Evolutionary conservation across 2,113 vertebrate genomes (phyloP), one percentile per base, ranked within the genome.

Genomic region (Strix uralensis): DNA sequence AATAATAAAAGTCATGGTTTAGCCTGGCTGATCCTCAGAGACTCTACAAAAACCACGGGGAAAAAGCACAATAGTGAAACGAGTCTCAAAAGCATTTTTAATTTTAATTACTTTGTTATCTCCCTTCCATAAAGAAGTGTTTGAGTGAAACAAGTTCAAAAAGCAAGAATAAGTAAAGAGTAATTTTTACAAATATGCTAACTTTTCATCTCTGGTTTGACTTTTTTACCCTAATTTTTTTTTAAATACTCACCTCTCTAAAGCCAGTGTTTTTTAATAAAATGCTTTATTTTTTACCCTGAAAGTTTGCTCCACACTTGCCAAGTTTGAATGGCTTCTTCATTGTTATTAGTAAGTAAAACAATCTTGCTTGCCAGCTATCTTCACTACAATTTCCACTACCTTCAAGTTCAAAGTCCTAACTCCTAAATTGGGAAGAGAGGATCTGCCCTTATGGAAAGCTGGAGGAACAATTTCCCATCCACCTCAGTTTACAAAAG

Each of bases 41-140:
- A 90, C 75, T 66, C 58, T 4, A 4, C 52, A 86, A 94, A 92
- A 92, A 55, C 29, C 23, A 47, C 10, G 70, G 27, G 27, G 58
- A 63, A 86, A 90, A 73, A 74, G 46, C 20, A 74, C 42, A 78
- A 87, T 10, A 88, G 40, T 25, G 25, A 90, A 96, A 90, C 3
- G 5, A 92, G 25, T 59, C 79, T 77, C 90, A 77, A 86, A 90
- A 74, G 74, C 42, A 58, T 63, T 93, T 88, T 90, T 86, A 36
- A 83, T 74, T 89, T 94, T 91, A 95, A 93, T 92, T 94, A 92
- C 93, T 81, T 92, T 69, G 52, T 81, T 87, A 91, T 34, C 21
- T 92, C 15, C 25, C 40, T 79, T 59, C 40, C 69, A 75, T 52
- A 74, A 92, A 94, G 62, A 72, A 90, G 15, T 27, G 34, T 47